Evolutionary conservation across 1,140 invertebrate genomes (phyloP), one percentile per base, ranked within the genome.

Genomic region (Brachionus angularis): DNA sequence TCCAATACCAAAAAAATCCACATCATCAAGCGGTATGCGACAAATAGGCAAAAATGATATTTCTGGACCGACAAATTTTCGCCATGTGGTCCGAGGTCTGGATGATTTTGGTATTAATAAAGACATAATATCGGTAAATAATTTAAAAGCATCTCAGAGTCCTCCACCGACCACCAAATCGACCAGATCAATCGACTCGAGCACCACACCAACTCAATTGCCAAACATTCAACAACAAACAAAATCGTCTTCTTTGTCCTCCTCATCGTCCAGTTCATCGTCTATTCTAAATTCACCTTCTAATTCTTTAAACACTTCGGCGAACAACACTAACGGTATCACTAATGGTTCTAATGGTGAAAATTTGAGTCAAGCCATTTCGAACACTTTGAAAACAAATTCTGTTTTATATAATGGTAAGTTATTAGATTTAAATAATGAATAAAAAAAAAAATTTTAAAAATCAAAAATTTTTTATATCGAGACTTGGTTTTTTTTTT

Each of bases 61-160:
- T 78, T 97, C 93, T 18, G 92, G 90, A 14, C 96, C 96, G 14
- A 94, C 91, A 12, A 96, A 98, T 83, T 98, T 98, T 82, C 93
- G 94, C 77, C 96, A 98, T 83, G 90, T 98, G 72, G 92, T 90
- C 75, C 96, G 62, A 8, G 62, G 62, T 23, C 31, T 47, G 2
- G 62, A 47, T 12, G 62, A 67, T 31, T 47, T 67, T 14, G 62
- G 62, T 14, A 14, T 50, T 49, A 18, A 29, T 16, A 67, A 46
- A 46, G 62, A 47, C 8, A 67, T 33, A 14, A 33, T 33, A 8
- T 50, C 62, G n/a, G n/a, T n/a, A n/a, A n/a, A n/a, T n/a, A n/a
- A n/a, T 8, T 21, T 58, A 16, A 58, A 58, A 58, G 33, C 39
- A 21, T 23, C 53, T 3, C 36, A 33, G 25, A 58, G 53, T 39